Conservation (phyloP, 2,888 invertebrate species). For the Acronicta psi region DNA sequence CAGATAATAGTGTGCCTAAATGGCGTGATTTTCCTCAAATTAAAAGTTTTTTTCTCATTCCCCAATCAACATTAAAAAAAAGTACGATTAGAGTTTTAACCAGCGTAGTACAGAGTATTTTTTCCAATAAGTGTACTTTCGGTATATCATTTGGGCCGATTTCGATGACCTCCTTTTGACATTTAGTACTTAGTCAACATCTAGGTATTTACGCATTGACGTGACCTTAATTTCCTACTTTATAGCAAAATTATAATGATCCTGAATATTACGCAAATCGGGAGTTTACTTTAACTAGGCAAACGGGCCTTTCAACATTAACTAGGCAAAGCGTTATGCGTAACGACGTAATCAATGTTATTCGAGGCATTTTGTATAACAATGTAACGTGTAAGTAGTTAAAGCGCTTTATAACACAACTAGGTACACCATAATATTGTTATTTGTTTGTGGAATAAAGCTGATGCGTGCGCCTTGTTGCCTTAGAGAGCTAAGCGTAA, state of each 20-base stretch:
- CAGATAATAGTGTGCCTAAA: no score
- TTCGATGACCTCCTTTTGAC: no score
- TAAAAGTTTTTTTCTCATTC: no score
- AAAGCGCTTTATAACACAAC: conserved; percentile 12
- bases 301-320: conserved; percentile 16
- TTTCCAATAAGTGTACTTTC: no score
- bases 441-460: conserved; percentile 33
- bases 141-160: no score
- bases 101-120: no score
- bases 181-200: conserved; percentile 14
- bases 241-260: conserved; percentile 28
- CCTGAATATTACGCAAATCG: conserved; percentile 31
- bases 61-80: no score
- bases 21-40: no score
- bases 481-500: conserved; percentile 13
- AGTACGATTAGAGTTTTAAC: no score
- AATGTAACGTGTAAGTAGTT: conserved; percentile 13
- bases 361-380: conserved; percentile 20
- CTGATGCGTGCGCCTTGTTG: conserved; percentile 26
- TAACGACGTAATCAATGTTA: conserved; percentile 25
- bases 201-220: conserved; percentile 24
- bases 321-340: conserved; percentile 9
- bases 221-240: conserved; percentile 28
- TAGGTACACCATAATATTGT: conserved; percentile 7
- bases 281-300: conserved; percentile 8